phyloP scores from a whole-genome alignment of 2,888 invertebrate species.

The Hyposoter dolosus region DNA sequence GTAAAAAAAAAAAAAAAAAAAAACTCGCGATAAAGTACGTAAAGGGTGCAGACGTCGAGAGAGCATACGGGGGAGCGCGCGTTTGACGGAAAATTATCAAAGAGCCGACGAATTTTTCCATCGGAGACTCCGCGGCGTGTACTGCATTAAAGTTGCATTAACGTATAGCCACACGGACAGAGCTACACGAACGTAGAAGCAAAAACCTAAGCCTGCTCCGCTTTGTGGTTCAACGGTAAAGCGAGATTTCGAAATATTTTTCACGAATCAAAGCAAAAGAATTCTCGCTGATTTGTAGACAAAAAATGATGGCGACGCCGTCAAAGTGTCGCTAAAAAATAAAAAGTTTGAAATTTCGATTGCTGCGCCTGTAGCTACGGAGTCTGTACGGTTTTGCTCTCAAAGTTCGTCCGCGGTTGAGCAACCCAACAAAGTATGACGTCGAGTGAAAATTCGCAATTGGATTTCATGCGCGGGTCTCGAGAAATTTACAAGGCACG shows the following conservation, averaged over 20 bases:
- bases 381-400: no score
- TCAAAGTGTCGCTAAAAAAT: not conserved
- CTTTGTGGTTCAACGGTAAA: not conserved
- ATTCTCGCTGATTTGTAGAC: no score
- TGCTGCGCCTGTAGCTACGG: not conserved
- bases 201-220: not conserved
- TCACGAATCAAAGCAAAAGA: not conserved
- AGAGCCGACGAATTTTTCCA: conserved; percentile 51
- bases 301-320: not conserved
- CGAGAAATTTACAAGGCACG: conserved; percentile 17
- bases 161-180: conserved; percentile 5
- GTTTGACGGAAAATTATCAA: conserved; percentile 78
- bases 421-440: not conserved
- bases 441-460: not conserved
- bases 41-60: conserved; percentile 64
- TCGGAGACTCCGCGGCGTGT: conserved; percentile 62
- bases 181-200: not conserved
- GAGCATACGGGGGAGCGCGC: conserved; percentile 71
- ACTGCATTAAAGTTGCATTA: conserved; percentile 80
- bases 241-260: not conserved
- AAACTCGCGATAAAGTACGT: not conserved
- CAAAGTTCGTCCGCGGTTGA: not conserved
- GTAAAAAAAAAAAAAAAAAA: not conserved
- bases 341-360: not conserved
- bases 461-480: not conserved